These are phyloP conservation scores for Cheilosia vulpina DNA, from an alignment of 2,888 invertebrate species.

Conservation along the genomic window DNA sequence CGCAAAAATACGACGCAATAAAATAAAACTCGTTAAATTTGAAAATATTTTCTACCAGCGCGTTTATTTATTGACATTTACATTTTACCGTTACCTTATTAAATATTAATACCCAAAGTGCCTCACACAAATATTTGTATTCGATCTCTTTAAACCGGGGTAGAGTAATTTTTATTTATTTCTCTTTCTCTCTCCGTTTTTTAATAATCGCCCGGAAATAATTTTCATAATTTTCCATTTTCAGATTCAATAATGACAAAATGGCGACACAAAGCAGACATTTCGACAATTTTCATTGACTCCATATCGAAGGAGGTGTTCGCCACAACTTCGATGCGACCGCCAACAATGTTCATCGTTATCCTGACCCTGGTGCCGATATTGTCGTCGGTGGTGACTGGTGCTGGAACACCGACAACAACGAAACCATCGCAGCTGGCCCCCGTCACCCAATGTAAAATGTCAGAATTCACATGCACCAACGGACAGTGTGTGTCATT, in stretches of 20 bases:
- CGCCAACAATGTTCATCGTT: slow-evolving; percentile 66
- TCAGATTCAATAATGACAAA: slow-evolving; percentile 82
- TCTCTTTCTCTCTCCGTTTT: background rate
- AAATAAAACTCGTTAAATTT: slow-evolving; percentile 43
- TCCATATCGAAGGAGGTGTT: slow-evolving; percentile 67
- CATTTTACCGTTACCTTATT: slow-evolving; percentile 4
- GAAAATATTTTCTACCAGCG: slow-evolving; percentile 5
- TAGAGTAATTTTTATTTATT: too few relatives aligned
- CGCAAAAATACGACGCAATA: slow-evolving; percentile 30
- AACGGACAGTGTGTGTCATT: slow-evolving; percentile 85
- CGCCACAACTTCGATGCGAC: slow-evolving; percentile 50
- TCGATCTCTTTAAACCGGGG: background rate
- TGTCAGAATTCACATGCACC: slow-evolving; percentile 82
- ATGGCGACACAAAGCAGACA: slow-evolving; percentile 83
- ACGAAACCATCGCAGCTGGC: slow-evolving; percentile 77
- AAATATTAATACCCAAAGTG: background rate
- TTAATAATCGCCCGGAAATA: background rate
- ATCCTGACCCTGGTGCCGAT: slow-evolving; percentile 62
- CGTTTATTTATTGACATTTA: slow-evolving; percentile 31
- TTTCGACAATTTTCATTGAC: slow-evolving; percentile 78
- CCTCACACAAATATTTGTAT: background rate
- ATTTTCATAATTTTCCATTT: slow-evolving; percentile 61
- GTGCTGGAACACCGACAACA: slow-evolving; percentile 77
- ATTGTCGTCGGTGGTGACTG: slow-evolving; percentile 65
- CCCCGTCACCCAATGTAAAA: slow-evolving; percentile 79